Conservation (phyloP, 2,888 invertebrate species). For the Odontomyia ornata region DNA sequence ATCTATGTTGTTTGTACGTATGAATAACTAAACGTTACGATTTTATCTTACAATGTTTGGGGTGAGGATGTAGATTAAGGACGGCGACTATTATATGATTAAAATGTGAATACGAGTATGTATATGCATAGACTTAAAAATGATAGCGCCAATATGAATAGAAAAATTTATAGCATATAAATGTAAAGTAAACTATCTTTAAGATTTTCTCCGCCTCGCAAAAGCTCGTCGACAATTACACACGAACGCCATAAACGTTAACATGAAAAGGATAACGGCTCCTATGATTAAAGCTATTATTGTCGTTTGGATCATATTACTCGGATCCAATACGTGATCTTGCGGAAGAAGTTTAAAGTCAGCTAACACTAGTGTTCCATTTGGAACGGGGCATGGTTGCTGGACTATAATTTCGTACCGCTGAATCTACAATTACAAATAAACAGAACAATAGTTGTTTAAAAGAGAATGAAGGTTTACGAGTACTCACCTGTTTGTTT, state of each 20-base stretch:
- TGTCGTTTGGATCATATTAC: conserved; percentile 67
- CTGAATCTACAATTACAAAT: conserved; percentile 70
- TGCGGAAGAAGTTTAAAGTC: conserved; percentile 66
- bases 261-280: conserved; percentile 70
- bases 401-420: conserved; percentile 89
- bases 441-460: neutral
- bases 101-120: neutral
- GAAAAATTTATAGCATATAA: neutral
- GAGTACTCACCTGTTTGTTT: conserved; percentile 74
- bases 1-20: conserved; percentile 36
- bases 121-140: neutral
- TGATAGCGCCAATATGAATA: conserved; percentile 32
- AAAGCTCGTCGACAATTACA: conserved; percentile 65
- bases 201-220: conserved; percentile 48
- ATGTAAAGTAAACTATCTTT: neutral
- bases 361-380: conserved; percentile 76
- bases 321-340: conserved; percentile 67
- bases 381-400: conserved; percentile 81
- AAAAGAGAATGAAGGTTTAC: conserved; percentile 11
- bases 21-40: conserved; percentile 21
- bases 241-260: conserved; percentile 71
- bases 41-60: conserved; percentile 36
- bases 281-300: conserved; percentile 71
- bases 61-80: too few species aligned
- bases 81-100: neutral